Evolutionary conservation across 2,113 vertebrate species (phyloP).

Genomic region (Microtus richardsoni): DNA sequence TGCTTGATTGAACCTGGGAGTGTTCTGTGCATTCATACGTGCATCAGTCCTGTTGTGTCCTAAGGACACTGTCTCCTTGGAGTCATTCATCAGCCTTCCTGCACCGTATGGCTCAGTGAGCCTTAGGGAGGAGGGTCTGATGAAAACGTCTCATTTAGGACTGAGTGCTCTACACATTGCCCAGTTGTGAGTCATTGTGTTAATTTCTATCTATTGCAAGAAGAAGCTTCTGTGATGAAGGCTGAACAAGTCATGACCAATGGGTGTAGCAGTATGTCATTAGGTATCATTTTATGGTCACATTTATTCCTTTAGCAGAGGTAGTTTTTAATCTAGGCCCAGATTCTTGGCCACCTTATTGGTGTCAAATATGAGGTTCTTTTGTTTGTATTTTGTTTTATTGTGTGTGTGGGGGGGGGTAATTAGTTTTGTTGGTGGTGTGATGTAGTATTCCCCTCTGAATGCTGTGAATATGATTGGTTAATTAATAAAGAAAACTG

Average conservation of each 20-base stretch:
- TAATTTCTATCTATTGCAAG: neutral
- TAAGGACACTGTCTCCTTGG: neutral
- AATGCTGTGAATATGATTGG: no score
- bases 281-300: neutral
- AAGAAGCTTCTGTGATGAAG: neutral
- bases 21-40: neutral
- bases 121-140: no score
- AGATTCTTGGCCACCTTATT: neutral
- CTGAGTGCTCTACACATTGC: neutral
- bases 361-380: neutral
- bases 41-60: neutral
- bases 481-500: no score
- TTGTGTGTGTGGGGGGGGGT: neutral
- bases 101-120: neutral
- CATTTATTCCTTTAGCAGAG: neutral
- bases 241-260: no score
- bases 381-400: neutral
- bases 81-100: neutral
- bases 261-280: neutral
- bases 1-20: neutral
- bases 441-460: no score
- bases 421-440: neutral
- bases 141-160: neutral
- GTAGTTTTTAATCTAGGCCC: neutral
- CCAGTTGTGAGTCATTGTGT: neutral